Conservation (phyloP, 2,113 vertebrate species). For the Machaerirhynchus nigripectus region DNA sequence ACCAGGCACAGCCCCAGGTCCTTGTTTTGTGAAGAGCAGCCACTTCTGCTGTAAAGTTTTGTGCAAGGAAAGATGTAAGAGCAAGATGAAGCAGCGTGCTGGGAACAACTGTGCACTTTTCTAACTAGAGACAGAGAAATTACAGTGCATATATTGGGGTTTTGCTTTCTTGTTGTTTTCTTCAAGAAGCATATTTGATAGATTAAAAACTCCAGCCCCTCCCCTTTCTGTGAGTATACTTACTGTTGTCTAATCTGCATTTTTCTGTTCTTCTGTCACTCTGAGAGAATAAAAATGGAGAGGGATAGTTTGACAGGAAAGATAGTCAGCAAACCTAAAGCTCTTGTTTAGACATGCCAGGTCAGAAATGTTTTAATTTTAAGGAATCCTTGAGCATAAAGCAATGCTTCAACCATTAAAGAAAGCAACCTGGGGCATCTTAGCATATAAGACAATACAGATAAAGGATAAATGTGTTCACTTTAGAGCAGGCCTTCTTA, state of each 20-base stretch:
- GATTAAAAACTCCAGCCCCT: neutral
- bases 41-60: neutral
- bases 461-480: neutral
- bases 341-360: neutral
- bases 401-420: neutral
- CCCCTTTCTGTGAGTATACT: neutral
- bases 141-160: neutral
- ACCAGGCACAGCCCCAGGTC: neutral
- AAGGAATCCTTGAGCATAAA: neutral
- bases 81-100: neutral
- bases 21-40: neutral
- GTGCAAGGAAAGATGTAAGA: neutral
- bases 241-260: neutral
- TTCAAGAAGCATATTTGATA: neutral
- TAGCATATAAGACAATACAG: neutral
- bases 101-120: neutral
- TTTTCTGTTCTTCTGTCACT: neutral
- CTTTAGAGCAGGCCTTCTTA: neutral
- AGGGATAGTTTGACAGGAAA: neutral
- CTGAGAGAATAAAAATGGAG: neutral
- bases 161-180: neutral
- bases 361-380: neutral
- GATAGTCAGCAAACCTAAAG: neutral
- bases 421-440: neutral
- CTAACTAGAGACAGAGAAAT: neutral